Evolutionary conservation across 2,888 invertebrate genomes (phyloP).

Genomic region (Tuberolachnus salignus): DNA sequence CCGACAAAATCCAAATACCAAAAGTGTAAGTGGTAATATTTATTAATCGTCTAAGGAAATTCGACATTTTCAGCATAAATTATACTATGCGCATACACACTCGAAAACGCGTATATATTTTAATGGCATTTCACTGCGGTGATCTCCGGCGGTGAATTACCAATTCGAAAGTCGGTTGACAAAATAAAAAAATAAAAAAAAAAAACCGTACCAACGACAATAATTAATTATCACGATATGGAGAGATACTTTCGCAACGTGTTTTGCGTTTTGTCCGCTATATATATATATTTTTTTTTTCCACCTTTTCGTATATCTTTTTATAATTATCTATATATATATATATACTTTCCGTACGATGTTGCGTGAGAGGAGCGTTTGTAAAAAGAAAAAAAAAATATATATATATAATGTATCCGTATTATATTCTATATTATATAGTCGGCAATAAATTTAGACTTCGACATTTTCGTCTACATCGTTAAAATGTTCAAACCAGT

Average conservation of each 20-base stretch:
- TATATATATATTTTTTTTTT: too few species aligned
- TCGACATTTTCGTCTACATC: conserved; percentile 52
- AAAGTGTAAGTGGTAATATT: conserved; percentile 99
- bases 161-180: conserved; percentile 26
- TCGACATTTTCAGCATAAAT: too few species aligned
- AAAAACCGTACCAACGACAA: too few species aligned
- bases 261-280: neutral
- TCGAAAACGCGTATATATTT: too few species aligned
- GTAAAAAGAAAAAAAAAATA: too few species aligned
- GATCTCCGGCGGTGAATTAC: neutral
- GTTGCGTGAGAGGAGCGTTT: too few species aligned
- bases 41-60: too few species aligned
- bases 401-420: too few species aligned
- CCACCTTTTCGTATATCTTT: too few species aligned
- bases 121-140: conserved; percentile 56
- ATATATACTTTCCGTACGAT: neutral
- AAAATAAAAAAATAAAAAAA: neutral
- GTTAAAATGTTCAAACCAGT: conserved; percentile 54
- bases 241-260: conserved; percentile 39
- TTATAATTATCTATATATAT: neutral
- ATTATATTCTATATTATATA: neutral
- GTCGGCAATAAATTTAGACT: conserved; percentile 46
- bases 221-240: too few species aligned
- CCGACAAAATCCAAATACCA: conserved; percentile 96
- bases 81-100: too few species aligned